Conservation (phyloP, 2,113 vertebrate genomes). For the Natator depressus region DNA sequence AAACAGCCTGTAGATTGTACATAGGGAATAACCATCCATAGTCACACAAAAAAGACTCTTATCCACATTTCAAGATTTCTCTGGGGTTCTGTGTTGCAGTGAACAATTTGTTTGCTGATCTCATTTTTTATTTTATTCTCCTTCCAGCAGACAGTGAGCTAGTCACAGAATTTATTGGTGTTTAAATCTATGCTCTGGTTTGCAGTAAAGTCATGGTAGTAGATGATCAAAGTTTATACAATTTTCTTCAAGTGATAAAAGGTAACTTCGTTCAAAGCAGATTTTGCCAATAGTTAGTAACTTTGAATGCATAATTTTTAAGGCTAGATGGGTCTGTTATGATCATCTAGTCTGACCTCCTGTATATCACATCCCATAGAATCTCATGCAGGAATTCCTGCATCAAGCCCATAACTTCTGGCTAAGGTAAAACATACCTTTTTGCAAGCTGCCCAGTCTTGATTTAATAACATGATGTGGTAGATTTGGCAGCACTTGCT, state of each 20-base stretch:
- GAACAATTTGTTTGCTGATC: background rate
- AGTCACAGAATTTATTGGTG: background rate
- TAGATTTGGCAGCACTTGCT: too few species aligned
- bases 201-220: background rate
- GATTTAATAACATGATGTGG: too few species aligned
- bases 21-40: background rate
- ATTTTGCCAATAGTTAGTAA: background rate
- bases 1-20: background rate
- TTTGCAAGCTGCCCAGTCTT: too few species aligned
- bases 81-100: accelerated
- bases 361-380: background rate
- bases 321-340: background rate
- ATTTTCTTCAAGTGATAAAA: too few species aligned
- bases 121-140: background rate
- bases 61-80: background rate
- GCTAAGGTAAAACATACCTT: background rate
- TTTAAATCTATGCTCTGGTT: background rate
- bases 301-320: background rate
- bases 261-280: background rate
- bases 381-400: background rate
- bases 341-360: background rate
- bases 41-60: accelerated
- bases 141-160: background rate
- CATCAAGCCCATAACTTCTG: background rate
- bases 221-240: too few species aligned